phyloP scores from a whole-genome alignment of 2,888 invertebrate genomes.

The Leucophenga montana region DNA sequence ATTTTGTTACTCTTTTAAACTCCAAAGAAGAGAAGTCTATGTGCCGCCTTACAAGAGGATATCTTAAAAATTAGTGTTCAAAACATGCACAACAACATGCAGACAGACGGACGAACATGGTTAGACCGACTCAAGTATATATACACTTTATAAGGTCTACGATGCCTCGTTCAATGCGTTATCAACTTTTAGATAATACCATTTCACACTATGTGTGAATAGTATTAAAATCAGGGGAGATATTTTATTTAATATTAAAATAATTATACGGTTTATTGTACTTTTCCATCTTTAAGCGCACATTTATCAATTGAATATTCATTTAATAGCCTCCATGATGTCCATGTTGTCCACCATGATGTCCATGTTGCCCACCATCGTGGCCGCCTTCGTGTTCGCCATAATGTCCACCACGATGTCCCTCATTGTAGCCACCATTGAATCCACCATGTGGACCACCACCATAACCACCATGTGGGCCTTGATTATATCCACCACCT shows the following conservation, averaged over 20 bases:
- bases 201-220: no score
- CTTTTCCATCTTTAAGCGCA: background rate
- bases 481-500: no score
- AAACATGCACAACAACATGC: no score
- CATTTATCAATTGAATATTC: background rate
- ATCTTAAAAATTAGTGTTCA: no score
- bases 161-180: no score
- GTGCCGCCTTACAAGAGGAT: no score
- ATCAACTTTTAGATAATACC: no score
- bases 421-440: slow-evolving; percentile 2
- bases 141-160: no score
- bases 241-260: background rate
- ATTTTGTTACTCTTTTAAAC: no score
- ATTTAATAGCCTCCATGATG: slow-evolving; percentile 3
- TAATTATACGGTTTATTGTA: background rate
- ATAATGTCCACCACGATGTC: slow-evolving; percentile 25
- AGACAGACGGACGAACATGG: no score
- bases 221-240: background rate
- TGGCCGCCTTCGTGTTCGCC: background rate
- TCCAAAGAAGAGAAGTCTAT: no score
- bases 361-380: slow-evolving; percentile 2
- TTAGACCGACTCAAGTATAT: no score
- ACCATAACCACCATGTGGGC: background rate
- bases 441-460: slow-evolving; percentile 23
- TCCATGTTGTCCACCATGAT: slow-evolving; percentile 10